These are phyloP conservation scores for Sceloporus undulatus DNA, from an alignment of 2,113 vertebrate genomes.

Conservation along the genomic window DNA sequence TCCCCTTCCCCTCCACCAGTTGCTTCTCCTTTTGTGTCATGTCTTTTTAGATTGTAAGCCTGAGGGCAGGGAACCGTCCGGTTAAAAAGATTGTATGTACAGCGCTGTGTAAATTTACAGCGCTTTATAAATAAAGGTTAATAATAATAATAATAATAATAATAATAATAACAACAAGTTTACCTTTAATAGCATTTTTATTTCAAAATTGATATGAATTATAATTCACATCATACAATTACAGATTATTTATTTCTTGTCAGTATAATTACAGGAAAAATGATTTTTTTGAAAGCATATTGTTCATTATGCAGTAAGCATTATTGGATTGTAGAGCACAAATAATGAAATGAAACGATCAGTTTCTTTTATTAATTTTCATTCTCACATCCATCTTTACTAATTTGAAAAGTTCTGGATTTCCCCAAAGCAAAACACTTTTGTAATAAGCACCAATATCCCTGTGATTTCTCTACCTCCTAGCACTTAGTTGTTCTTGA, in stretches of 20 bases:
- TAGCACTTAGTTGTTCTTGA: neutral
- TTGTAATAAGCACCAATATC: slow-evolving; percentile 5
- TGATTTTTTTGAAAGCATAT: neutral
- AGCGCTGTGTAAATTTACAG: too few relatives aligned
- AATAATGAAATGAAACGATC: slow-evolving; percentile 30
- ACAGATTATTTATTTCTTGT: slow-evolving; percentile 5
- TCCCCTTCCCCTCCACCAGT: too few relatives aligned
- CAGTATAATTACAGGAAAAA: slow-evolving; percentile 19
- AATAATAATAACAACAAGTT: slow-evolving; percentile 17
- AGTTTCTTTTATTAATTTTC: slow-evolving; percentile 11
- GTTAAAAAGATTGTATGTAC: too few relatives aligned
- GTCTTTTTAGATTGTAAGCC: too few relatives aligned
- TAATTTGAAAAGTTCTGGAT: slow-evolving; percentile 9
- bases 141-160: too few relatives aligned
- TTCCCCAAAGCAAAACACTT: slow-evolving; percentile 17
- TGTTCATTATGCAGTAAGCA: slow-evolving; percentile 25
- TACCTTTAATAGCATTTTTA: slow-evolving; percentile 40
- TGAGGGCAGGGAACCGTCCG: too few relatives aligned
- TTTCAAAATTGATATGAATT: slow-evolving; percentile 33
- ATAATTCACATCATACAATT: slow-evolving; percentile 36
- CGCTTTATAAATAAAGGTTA: too few relatives aligned
- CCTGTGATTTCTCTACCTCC: neutral
- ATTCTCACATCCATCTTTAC: neutral
- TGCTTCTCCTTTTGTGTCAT: too few relatives aligned
- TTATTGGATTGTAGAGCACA: slow-evolving; percentile 44